Base-by-base conservation (phyloP, 1,140 invertebrate species). In the Colletes latitarsis region DNA sequence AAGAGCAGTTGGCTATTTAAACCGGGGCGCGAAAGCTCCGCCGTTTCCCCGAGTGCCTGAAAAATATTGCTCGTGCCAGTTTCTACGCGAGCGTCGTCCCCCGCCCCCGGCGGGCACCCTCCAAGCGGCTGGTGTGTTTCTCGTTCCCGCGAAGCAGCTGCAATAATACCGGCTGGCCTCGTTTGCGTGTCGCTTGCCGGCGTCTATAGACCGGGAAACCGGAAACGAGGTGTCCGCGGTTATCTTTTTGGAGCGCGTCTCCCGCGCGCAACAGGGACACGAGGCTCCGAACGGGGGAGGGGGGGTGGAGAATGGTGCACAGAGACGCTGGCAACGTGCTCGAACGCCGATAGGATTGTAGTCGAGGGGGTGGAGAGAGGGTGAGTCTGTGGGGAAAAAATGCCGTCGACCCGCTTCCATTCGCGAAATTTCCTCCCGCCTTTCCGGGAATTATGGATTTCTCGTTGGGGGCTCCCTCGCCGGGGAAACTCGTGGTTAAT, bases 161-260 rank as follows among this genome's bases (percentile, higher is more conserved):
- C 68, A 73, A 77, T 85, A 77, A 85, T 77, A 58, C 64, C 17
- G 77, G 46, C 53, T 85, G 82, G 79, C 84, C 80, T 77, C 67
- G 80, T 86, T 85, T 67, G 77, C 82, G 53, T 46, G 63, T 49
- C 74, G 63, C 53, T 21, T 57, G 75, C 30, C 53, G 30, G 62
- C 53, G 64, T 60, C 74, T 84, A 82, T 66, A 74, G 75, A 72
- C 64, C 58, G 64, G 21, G 52, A 60, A 75, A 82, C 84, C 74
- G 84, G 84, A 86, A 86, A 88, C 86, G 77, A 88, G 78, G 76
- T 82, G 77, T 88, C 82, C 71, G 77, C 84, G 82, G 88, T 90
- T 90, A 90, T 90, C 89, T 90, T 90, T 90, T 89, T 89, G 81
- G 88, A 82, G 77, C 88, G 85, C 74, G 67, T 43, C 39, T 60